Evolutionary conservation across 2,113 vertebrate genomes (phyloP), one percentile per base, ranked within the genome.

Genomic region (Rhipidura dahli): DNA sequence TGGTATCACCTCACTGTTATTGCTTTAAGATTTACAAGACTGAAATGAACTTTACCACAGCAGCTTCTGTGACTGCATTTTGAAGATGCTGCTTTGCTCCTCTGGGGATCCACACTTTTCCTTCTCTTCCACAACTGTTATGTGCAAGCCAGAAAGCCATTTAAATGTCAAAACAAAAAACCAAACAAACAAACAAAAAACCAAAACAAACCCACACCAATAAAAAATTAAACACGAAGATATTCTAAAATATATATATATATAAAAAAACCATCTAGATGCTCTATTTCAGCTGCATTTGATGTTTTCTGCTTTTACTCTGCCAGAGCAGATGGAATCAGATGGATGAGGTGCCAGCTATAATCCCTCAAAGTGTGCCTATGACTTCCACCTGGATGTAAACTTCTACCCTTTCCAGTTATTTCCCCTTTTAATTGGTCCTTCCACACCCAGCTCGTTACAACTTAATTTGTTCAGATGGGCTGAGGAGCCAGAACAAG

Each of bases 1-100:
- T 22, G 3, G 2, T 4, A 9, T 33, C 30, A 9, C 14, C 27
- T 27, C 13, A 9, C 4, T 3, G 1, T 5, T 37, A 61, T 9
- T 2, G 24, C 3, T 88, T 17, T 15, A 11, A 15, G 37, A 7
- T 17, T 83, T 45, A 42, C 35, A 69, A 51, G 37, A 37, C 39
- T 63, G 50, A 65, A 70, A 83, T 45, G 8, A 54, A 13, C 3
- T 68, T 26, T n/a, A n/a, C 9, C 50, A 7, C 40, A 47, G 6
- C n/a, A 39, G 70, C 66, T 53, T 35, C 59, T 23, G 23, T 8
- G 61, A 24, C 2, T 35, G 44, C 20, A 20, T 21, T 76, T 31
- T 6, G 13, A 45, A 9, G 1, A 4, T 2, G 11, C 9, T 28
- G 35, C 13, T 39, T 54, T 30, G 8, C 23, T 68, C 31, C 15